Percentiles rank a stretch among this genome's conserved stretches.
These are phyloP conservation scores for Diploptera punctata DNA, from an alignment of 2,888 invertebrate genomes.

Conservation along the genomic window DNA sequence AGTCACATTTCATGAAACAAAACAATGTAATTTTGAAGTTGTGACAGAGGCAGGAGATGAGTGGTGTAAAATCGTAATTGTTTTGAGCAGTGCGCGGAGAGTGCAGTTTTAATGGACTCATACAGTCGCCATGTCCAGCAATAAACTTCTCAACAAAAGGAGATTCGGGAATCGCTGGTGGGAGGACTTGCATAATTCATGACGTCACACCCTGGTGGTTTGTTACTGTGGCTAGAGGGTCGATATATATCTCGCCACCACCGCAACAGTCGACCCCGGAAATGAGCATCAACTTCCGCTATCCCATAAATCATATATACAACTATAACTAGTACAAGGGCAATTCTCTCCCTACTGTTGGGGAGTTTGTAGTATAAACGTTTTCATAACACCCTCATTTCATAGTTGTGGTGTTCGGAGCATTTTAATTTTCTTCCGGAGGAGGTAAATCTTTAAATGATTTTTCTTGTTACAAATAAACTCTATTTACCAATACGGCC, in stretches of 20 bases:
- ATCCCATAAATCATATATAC: slow-evolving; percentile 20
- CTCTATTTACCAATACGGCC: no score
- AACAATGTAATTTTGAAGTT: no score
- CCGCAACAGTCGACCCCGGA: slow-evolving; percentile 24
- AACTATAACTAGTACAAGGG: not conserved
- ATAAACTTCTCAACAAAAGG: slow-evolving; percentile 22
- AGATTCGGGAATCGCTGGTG: not conserved
- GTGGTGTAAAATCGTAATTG: no score
- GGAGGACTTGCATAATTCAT: slow-evolving; percentile 23
- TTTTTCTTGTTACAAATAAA: no score
- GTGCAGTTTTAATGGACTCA: slow-evolving; percentile 8
- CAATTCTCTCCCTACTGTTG: not conserved
- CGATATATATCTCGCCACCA: slow-evolving; percentile 15
- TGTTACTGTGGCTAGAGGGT: slow-evolving; percentile 12
- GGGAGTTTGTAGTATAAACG: not conserved
- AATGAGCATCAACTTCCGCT: slow-evolving; percentile 24
- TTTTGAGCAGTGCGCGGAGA: no score
- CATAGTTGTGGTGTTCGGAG: not conserved
- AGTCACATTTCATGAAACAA: no score
- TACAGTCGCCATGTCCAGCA: not conserved
- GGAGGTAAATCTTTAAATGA: no score
- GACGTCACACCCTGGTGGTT: slow-evolving; percentile 24
- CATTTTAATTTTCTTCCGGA: no score
- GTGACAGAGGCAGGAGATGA: no score
- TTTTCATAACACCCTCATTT: not conserved